Base-by-base conservation (phyloP, 2,797 vertebrate species). In the Myotis findleyi region DNA sequence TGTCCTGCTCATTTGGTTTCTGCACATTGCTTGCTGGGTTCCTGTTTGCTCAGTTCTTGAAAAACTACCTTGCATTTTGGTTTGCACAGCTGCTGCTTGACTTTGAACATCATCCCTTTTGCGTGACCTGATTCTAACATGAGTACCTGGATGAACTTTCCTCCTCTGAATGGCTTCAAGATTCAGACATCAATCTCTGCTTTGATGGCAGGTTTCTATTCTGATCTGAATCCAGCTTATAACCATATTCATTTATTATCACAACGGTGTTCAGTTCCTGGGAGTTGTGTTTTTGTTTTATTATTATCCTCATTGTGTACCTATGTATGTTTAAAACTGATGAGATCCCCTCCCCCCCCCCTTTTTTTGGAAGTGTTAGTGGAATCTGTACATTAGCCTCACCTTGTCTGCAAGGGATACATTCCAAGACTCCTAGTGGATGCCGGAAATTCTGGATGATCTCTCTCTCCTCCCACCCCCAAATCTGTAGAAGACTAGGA, bases 281-380 rank as follows among this genome's bases (percentile, higher is more conserved):
- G 25, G 33, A 72, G 2, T 79, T 10, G 21, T 55, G 13, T 0
- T 21, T 47, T 86, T 49, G 1, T 79, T 77, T 62, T 47, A 20
- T 55, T 69, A 16, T 82, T 57, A 14, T 75, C n/a, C 16, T 73
- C 13, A 33, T 57, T 93, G 30, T 71, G 14, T 85, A 59, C 23
- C 55, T 59, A 25, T 12, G 25, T 59, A 59, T 16, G 13, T 64
- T n/a, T 64, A 64, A 30, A 59, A 51, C 8, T 88, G 25, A 76
- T 2, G 69, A 77, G 27, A 4, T 57, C 6, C 5, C 7, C 14
- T 51, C 7, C 12, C 44, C 2, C 0, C 2, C 41, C 41, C 2
- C 0, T 44, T 44, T 76, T 11, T 33, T 25, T 25, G 12, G 8
- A 87, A 82, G 7, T 72, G 8, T 47, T 53, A 18, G 20, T 44